Evolutionary conservation across 2,797 vertebrate species (phyloP).

Genomic region (Sternotherus odoratus): DNA sequence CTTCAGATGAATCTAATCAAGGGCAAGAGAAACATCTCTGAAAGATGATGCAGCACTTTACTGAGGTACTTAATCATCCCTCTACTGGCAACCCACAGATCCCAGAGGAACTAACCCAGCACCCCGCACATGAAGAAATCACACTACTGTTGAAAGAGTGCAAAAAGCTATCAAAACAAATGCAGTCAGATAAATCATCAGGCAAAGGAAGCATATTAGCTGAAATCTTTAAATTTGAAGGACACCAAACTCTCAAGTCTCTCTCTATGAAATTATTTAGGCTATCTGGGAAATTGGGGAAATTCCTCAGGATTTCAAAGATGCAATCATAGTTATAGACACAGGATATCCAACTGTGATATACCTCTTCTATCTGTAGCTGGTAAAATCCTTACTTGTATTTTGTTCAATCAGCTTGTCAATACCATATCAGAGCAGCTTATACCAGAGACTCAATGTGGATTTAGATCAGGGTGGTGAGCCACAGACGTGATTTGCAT

Average conservation of each 20-base stretch:
- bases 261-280: background rate
- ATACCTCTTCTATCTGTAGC: background rate
- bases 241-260: background rate
- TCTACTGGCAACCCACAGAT: background rate
- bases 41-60: background rate
- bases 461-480: background rate
- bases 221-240: background rate
- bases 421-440: background rate
- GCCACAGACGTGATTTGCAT: background rate
- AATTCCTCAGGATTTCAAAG: background rate
- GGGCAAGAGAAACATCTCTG: background rate
- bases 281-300: background rate
- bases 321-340: background rate
- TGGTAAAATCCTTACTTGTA: background rate
- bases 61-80: background rate
- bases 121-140: background rate
- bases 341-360: background rate
- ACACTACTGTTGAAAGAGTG: background rate
- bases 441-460: background rate
- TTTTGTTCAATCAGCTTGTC: background rate
- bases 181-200: background rate
- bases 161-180: background rate
- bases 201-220: background rate
- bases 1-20: background rate
- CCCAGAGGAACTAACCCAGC: background rate